These are phyloP conservation scores for Neuroscelio doddi DNA, from an alignment of 2,888 invertebrate genomes.

Conservation along the genomic window DNA sequence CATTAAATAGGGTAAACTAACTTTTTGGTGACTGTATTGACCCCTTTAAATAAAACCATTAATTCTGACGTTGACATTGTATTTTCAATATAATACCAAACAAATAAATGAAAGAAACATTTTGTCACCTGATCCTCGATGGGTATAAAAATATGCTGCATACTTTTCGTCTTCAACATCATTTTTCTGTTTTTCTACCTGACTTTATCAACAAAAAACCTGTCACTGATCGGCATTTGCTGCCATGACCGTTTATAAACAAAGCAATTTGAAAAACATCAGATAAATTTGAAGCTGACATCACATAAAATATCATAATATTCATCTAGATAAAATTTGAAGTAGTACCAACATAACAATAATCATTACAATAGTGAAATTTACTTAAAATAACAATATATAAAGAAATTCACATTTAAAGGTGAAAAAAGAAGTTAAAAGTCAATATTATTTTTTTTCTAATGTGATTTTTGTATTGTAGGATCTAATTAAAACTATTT, in stretches of 20 bases:
- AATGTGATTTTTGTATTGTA: no score
- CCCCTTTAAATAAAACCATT: no score
- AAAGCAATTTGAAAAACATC: conserved; percentile 24
- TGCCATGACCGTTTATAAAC: conserved; percentile 35
- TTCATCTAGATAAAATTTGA: neutral
- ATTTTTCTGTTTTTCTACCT: conserved; percentile 44
- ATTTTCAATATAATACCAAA: neutral
- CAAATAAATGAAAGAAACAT: conserved; percentile 6
- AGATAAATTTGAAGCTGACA: conserved; percentile 1
- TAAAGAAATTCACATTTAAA: no score
- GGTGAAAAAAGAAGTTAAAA: no score
- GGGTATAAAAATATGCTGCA: conserved; percentile 57
- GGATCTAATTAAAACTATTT: no score
- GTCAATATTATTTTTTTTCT: no score
- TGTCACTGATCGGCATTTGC: conserved; percentile 18
- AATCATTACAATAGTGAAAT: no score
- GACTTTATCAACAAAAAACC: neutral
- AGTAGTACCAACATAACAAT: no score
- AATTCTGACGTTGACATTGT: neutral
- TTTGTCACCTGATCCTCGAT: conserved; percentile 60
- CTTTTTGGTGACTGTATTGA: no score
- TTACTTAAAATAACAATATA: no score
- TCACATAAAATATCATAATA: conserved; percentile 5
- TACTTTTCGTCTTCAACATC: conserved; percentile 62
- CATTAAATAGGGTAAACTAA: no score